phyloP scores from a whole-genome alignment of 2,113 vertebrate species.

The Riparia riparia region DNA sequence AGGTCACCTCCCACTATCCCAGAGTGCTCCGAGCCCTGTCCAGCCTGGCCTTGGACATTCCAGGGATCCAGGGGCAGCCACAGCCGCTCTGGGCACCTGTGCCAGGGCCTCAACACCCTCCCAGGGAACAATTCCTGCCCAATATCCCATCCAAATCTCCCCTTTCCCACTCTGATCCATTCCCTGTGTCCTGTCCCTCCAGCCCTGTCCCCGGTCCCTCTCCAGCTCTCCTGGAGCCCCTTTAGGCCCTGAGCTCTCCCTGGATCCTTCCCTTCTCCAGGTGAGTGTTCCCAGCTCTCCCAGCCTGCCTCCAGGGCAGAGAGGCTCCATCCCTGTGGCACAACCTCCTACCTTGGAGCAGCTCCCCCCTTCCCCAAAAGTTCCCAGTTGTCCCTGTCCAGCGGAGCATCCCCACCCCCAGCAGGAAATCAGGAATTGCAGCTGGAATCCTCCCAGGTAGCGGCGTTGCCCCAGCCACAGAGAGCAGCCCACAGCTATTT shows the following conservation, averaged over 20 bases:
- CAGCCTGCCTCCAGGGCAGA: not conserved
- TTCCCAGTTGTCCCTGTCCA: not conserved
- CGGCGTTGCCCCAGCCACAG: conserved; percentile 16
- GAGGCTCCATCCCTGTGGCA: not conserved
- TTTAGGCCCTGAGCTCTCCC: not conserved
- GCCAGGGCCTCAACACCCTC: not conserved
- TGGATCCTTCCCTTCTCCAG: not conserved
- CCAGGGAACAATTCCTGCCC: not conserved
- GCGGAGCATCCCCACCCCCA: not conserved
- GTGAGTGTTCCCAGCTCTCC: not conserved
- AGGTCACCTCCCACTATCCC: rapidly evolving
- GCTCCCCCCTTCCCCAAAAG: no score
- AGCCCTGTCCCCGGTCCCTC: not conserved
- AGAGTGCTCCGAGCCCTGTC: not conserved
- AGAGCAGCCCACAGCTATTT: conserved; percentile 37
- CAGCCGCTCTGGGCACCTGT: not conserved
- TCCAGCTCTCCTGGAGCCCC: not conserved
- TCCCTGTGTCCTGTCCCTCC: not conserved
- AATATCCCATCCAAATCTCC: not conserved
- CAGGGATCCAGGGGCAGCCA: not conserved
- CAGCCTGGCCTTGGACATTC: not conserved
- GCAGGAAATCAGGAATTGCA: not conserved
- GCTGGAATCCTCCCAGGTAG: conserved; percentile 22
- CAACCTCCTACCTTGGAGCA: not conserved
- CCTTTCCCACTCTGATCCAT: rapidly evolving